Conservation (phyloP, 2,888 invertebrate genomes). For the Leptarthrus brevirostris region DNA sequence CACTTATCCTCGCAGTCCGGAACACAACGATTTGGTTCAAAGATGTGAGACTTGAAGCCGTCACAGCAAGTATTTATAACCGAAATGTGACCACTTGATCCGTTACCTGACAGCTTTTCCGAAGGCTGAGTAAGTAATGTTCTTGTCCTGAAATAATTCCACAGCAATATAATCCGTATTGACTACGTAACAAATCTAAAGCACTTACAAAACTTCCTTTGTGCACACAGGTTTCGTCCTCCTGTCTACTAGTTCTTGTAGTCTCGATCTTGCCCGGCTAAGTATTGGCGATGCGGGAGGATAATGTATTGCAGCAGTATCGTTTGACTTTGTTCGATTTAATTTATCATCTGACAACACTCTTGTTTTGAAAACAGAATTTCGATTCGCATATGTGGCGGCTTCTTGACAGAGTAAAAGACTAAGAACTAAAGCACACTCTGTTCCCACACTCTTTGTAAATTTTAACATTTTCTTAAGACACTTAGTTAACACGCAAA, state of each 20-base stretch:
- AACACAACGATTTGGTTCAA: constrained; percentile 66
- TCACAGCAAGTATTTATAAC: constrained; percentile 69
- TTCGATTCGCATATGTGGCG: background rate
- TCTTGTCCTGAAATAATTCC: background rate
- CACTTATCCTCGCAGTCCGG: constrained; percentile 61
- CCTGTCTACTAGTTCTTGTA: constrained; percentile 21
- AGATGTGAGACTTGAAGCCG: constrained; percentile 72
- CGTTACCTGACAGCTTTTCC: background rate
- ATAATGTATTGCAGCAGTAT: background rate
- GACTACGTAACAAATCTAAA: background rate
- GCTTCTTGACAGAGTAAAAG: background rate
- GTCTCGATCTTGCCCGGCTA: background rate
- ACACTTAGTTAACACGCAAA: background rate
- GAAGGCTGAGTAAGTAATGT: constrained; percentile 20
- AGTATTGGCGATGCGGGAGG: background rate
- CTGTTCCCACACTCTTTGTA: background rate
- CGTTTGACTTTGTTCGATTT: background rate
- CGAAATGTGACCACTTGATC: background rate
- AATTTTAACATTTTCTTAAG: background rate
- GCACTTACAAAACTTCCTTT: constrained; percentile 23
- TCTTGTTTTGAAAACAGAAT: background rate
- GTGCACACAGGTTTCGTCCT: constrained; percentile 16
- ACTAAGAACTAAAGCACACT: background rate
- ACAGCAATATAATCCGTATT: background rate
- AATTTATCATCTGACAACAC: background rate